Conservation (phyloP, 30 jellyfish, hydroid and myxozoan genomes). For the Pseudorhiza aurosa region DNA sequence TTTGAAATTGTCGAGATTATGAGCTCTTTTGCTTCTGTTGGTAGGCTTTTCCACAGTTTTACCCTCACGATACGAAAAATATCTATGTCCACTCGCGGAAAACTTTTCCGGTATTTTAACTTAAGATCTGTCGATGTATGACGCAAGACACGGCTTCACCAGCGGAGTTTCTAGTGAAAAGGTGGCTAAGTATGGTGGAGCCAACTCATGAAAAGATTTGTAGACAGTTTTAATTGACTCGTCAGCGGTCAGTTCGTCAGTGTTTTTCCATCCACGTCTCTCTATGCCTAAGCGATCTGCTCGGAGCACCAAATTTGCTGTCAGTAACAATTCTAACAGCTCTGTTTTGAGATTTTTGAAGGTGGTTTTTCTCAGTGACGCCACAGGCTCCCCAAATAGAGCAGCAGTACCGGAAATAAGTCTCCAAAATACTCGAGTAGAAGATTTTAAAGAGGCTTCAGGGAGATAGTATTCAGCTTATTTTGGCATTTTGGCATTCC, state of each 20-base stretch:
- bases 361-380: background rate
- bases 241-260: background rate
- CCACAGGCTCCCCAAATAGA: background rate
- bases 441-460: background rate
- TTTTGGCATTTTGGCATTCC: background rate
- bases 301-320: background rate
- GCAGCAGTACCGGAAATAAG: no score
- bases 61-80: background rate
- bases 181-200: background rate
- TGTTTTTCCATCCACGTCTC: background rate
- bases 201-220: background rate
- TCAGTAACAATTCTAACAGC: constrained; percentile 3
- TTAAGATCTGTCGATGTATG: background rate
- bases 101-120: no score
- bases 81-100: background rate
- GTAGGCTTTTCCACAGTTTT: background rate
- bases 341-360: background rate
- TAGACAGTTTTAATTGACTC: background rate
- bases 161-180: background rate
- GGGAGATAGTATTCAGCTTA: background rate
- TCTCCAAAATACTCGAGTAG: background rate
- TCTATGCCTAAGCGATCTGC: background rate
- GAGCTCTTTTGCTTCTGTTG: background rate
- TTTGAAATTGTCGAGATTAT: background rate
- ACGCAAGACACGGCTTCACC: background rate